phyloP scores from a whole-genome alignment of 2,797 vertebrate species.

The Gymnodraco acuticeps region DNA sequence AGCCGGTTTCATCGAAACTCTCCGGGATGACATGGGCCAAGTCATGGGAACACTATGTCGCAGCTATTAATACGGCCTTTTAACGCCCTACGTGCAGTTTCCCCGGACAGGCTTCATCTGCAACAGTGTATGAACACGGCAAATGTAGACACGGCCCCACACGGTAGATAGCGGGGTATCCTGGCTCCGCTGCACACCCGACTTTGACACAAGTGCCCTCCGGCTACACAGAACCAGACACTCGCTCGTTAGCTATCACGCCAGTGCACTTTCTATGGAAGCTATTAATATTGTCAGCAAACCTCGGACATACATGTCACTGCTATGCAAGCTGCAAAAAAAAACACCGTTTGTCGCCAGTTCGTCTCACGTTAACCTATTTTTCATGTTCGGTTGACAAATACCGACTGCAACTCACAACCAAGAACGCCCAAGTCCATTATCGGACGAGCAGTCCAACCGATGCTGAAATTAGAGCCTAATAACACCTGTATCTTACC shows the following conservation, averaged over 20 bases:
- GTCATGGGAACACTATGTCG: conserved; percentile 75
- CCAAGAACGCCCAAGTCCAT: conserved; percentile 51
- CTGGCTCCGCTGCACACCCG: conserved; percentile 23
- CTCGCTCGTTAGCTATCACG: conserved; percentile 20
- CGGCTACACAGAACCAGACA: conserved; percentile 35
- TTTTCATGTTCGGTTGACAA: conserved; percentile 4
- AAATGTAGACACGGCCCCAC: conserved; percentile 19
- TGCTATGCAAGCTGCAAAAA: background rate
- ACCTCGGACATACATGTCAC: background rate
- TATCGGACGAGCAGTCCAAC: conserved; percentile 55
- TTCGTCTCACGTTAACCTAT: conserved; percentile 24
- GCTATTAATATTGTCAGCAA: background rate
- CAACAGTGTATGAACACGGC: background rate
- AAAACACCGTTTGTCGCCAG: conserved; percentile 3
- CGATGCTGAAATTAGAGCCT: conserved; percentile 4
- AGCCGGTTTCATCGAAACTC: conserved; percentile 84
- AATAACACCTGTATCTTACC: conserved; percentile 14
- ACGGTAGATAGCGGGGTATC: background rate
- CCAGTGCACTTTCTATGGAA: background rate
- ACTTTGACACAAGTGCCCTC: conserved; percentile 47
- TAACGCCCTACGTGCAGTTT: conserved; percentile 63
- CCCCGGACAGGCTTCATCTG: conserved; percentile 15
- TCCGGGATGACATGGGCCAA: conserved; percentile 55
- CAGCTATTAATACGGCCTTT: conserved; percentile 80
- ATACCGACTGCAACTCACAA: conserved; percentile 50